Evolutionary conservation across 2,113 vertebrate species (phyloP), one percentile per base, ranked within the genome.

Genomic region (Tetraodon nigroviridis): DNA sequence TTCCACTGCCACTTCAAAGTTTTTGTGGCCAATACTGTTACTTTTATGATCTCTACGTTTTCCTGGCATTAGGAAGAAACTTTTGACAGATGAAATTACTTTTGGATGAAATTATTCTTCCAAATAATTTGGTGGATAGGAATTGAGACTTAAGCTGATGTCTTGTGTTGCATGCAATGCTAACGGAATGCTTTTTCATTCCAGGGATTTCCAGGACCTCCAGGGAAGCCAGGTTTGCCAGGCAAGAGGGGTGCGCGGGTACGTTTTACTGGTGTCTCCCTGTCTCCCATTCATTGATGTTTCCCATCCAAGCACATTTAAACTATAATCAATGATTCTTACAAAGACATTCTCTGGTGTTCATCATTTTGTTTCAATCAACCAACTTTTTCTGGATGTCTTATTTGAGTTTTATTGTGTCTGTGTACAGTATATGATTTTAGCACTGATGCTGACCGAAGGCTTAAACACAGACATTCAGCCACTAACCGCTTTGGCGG

Each of bases 171-270:
- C 47, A 14, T 61, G n/a, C 24, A 61, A 42, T 27, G 55, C 60
- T 78, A 50, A 81, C 45, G 52, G 12, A 58, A 21, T 50, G 2
- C 18, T 58, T 37, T 20, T 20, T 32, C 20, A 58, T 56, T 53
- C 45, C 67, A 99, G 96, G 95, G 96, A 76, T 89, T 91, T 41
- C 89, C 89, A 54, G 96, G 96, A 81, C 89, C 94, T 67, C 92
- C 93, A 1, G 96, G 96, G 55, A 92, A 95, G 78, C 88, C 91
- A 84, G 96, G 96, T 75, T 80, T 88, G 66, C 87, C 92, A 32
- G 96, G 96, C 61, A 91, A 93, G 83, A 92, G 90, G 85, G 96
- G 96, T 19, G 91, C 94, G 61, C 88, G 93, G 90, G 96, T 99
- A 89, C 93, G 94, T 92, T n/a, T 80, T 41, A 22, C 50, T 18